phyloP scores from a whole-genome alignment of 2,797 vertebrate species.

The Luscinia megarhynchos region DNA sequence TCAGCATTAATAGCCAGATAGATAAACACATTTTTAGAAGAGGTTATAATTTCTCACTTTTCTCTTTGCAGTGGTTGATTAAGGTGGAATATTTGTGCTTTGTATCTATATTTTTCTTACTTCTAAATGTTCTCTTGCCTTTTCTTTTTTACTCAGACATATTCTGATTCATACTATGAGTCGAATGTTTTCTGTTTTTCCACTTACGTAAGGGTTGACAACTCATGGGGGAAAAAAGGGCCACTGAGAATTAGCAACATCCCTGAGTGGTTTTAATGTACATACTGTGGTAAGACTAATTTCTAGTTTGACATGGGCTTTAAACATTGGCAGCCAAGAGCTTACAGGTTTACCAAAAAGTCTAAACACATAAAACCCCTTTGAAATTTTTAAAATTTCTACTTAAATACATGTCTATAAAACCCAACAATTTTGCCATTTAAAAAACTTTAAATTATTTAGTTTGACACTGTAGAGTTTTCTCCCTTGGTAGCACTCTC shows the following conservation, averaged over 20 bases:
- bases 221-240: accelerated
- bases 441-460: background rate
- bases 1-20: constrained; percentile 57
- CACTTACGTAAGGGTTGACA: background rate
- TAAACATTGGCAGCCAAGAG: background rate
- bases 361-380: background rate
- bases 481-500: too few relatives aligned
- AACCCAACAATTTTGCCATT: background rate
- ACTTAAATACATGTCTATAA: background rate
- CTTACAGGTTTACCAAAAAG: background rate
- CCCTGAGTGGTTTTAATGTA: background rate
- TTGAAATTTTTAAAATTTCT: background rate
- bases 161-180: constrained; percentile 20
- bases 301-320: background rate
- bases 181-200: background rate
- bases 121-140: constrained; percentile 19
- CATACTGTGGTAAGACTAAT: background rate
- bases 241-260: background rate
- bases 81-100: background rate
- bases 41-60: constrained; percentile 48
- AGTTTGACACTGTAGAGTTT: accelerated
- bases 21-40: constrained; percentile 59
- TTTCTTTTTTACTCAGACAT: background rate
- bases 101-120: constrained; percentile 30
- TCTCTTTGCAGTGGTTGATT: background rate